phyloP scores from a whole-genome alignment of 2,888 invertebrate species.

The Drosophila tripunctata region DNA sequence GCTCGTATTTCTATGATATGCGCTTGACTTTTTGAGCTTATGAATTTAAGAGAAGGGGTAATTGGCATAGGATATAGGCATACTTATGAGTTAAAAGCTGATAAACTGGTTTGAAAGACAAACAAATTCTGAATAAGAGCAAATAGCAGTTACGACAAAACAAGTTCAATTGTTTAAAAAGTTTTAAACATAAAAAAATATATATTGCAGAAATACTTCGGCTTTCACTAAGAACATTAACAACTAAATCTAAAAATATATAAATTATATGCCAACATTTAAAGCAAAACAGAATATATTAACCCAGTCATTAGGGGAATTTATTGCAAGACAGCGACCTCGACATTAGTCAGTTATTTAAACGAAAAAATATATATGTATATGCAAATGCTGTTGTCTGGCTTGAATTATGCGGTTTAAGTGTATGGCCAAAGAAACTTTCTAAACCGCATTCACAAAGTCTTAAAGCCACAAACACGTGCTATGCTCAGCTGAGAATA shows the following conservation, averaged over 20 bases:
- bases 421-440: constrained; percentile 48
- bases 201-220: not conserved
- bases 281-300: constrained; percentile 29
- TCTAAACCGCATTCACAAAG: constrained; percentile 71
- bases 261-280: constrained; percentile 17
- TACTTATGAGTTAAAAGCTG: constrained; percentile 1
- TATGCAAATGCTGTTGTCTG: constrained; percentile 51
- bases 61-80: constrained; percentile 9
- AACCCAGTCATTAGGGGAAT: constrained; percentile 48
- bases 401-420: constrained; percentile 35
- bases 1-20: constrained; percentile 21
- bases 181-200: not conserved
- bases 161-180: not conserved
- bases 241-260: not conserved
- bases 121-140: not conserved
- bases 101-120: not conserved
- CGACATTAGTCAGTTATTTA: constrained; percentile 27
- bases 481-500: constrained; percentile 38
- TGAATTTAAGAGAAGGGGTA: constrained; percentile 24
- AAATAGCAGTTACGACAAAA: not conserved
- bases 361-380: constrained; percentile 37
- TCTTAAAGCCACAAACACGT: constrained; percentile 50
- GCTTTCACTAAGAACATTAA: constrained; percentile 8
- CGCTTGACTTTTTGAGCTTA: constrained; percentile 32
- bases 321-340: constrained; percentile 32